phyloP scores from a whole-genome alignment of 2,797 vertebrate species.

The Artibeus lituratus region DNA sequence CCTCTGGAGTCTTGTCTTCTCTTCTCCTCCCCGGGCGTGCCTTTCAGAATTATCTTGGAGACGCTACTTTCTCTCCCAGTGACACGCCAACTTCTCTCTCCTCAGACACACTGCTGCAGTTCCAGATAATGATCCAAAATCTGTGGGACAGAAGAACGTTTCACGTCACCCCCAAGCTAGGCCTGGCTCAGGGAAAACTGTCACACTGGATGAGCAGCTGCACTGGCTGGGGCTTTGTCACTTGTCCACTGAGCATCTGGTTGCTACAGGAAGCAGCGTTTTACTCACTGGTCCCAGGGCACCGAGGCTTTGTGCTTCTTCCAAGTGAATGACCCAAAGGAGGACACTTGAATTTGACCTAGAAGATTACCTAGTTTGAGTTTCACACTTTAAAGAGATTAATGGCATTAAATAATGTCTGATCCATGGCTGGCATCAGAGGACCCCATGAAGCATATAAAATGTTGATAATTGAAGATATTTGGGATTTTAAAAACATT shows the following conservation, averaged over 20 bases:
- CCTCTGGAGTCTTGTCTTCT: background rate
- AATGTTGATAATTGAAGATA: background rate
- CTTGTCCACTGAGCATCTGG: background rate
- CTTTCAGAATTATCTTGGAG: background rate
- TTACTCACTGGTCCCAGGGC: background rate
- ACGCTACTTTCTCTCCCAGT: constrained; percentile 13
- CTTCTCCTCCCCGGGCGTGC: background rate
- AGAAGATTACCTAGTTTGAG: background rate
- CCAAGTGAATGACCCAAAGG: background rate
- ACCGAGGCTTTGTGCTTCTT: background rate
- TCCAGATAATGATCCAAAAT: background rate
- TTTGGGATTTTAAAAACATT: background rate
- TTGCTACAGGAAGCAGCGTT: background rate
- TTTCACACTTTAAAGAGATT: constrained; percentile 24
- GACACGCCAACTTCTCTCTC: background rate
- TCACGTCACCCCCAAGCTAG: background rate
- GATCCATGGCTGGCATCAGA: background rate
- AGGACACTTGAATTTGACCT: background rate
- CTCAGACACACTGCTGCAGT: background rate
- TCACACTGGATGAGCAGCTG: background rate
- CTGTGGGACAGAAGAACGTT: background rate
- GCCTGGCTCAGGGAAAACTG: background rate
- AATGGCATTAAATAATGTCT: background rate
- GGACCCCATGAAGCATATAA: background rate
- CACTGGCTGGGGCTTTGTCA: background rate